These are phyloP conservation scores for Poicephalus meyeri DNA, from an alignment of 2,113 vertebrate species.

Conservation along the genomic window DNA sequence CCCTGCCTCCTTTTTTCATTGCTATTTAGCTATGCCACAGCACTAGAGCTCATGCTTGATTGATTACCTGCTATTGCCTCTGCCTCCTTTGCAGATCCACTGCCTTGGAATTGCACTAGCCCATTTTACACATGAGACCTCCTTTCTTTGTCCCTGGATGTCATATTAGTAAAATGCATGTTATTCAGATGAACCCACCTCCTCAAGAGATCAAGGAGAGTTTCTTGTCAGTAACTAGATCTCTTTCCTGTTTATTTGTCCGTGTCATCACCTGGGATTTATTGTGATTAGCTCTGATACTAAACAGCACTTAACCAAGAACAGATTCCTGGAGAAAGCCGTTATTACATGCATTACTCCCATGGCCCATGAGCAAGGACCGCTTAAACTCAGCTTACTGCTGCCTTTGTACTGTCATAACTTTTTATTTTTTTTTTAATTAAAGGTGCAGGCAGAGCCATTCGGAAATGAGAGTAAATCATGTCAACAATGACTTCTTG, in stretches of 20 bases:
- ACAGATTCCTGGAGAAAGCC: neutral
- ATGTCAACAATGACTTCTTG: neutral
- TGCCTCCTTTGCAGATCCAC: neutral
- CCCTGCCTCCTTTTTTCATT: conserved; percentile 8
- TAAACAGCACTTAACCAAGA: neutral
- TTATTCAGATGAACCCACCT: neutral
- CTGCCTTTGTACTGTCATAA: neutral
- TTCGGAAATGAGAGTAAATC: neutral
- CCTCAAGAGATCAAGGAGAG: neutral
- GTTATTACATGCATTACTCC: neutral
- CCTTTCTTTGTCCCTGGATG: conserved; percentile 12
- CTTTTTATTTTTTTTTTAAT: neutral
- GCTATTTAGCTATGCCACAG: neutral
- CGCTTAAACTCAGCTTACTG: neutral
- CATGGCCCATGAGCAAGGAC: neutral
- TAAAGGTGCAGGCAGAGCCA: neutral
- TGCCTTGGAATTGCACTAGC: neutral
- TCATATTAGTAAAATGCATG: neutral
- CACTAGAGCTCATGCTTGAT: neutral
- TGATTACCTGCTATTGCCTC: conserved; percentile 21
- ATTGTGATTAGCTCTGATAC: neutral
- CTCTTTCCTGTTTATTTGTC: neutral
- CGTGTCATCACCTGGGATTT: neutral
- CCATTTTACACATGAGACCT: neutral
- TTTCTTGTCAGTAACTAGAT: neutral